phyloP scores from a whole-genome alignment of 64 coral and sea anemone species.

The Montipora cactus region DNA sequence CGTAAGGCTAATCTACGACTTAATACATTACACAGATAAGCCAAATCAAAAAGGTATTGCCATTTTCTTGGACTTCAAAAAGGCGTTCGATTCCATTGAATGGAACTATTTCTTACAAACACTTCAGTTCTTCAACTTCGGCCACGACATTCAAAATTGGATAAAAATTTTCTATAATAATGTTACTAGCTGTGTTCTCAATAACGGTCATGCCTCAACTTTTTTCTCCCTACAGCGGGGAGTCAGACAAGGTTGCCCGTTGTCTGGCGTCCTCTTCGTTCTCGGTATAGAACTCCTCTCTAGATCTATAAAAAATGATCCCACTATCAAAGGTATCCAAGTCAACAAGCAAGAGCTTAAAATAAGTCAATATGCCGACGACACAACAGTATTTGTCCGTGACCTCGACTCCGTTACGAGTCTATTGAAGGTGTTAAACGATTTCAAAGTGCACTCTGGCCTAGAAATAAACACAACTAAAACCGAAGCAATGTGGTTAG shows the following conservation, averaged over 20 bases:
- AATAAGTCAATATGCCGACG: slow-evolving; percentile 15
- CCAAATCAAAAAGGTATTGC: no score
- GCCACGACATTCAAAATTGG: no score
- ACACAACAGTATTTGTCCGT: slow-evolving; percentile 21
- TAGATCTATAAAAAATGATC: not conserved
- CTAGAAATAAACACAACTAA: slow-evolving; percentile 19
- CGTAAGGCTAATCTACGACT: not conserved
- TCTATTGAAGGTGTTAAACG: not conserved
- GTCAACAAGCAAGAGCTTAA: slow-evolving; percentile 1
- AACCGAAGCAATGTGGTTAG: slow-evolving; percentile 6
- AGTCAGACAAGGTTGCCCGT: no score
- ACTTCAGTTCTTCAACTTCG: no score
- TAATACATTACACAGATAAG: not conserved
- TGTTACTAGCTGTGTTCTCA: no score
- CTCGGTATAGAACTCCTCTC: not conserved
- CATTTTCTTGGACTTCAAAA: slow-evolving; percentile 56
- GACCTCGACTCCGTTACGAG: no score
- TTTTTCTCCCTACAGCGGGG: no score
- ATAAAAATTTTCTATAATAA: no score
- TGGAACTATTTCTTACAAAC: not conserved
- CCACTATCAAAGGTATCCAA: slow-evolving; percentile 10
- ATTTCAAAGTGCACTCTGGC: not conserved
- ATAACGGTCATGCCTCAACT: no score
- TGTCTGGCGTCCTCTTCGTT: no score
- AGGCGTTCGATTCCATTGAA: no score